These are phyloP conservation scores for Venusia cambrica DNA, from an alignment of 2,888 invertebrate species.

Conservation along the genomic window DNA sequence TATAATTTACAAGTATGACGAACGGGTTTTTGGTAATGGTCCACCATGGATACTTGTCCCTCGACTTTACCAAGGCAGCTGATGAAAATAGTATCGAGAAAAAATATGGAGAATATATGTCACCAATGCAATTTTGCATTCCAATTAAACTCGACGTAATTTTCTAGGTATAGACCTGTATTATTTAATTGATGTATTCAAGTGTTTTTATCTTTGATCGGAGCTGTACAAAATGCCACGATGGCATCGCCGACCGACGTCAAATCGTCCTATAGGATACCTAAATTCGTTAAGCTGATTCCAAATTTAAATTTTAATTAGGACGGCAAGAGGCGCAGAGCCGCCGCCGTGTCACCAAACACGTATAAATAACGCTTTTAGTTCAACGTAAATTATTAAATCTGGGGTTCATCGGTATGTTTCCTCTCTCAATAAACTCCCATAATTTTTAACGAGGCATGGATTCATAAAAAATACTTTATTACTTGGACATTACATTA, in stretches of 20 bases:
- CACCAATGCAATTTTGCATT: no score
- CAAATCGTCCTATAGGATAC: constrained; percentile 32
- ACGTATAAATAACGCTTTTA: constrained; percentile 62
- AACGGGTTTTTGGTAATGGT: constrained; percentile 22
- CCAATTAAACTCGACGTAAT: no score
- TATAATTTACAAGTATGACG: constrained; percentile 20
- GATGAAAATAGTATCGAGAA: no score
- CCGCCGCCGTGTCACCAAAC: constrained; percentile 55
- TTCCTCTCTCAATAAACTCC: constrained; percentile 12
- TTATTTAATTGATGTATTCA: no score
- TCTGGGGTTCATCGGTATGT: constrained; percentile 9
- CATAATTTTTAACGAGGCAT: constrained; percentile 3
- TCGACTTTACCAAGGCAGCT: no score
- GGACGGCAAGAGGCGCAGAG: constrained; percentile 50
- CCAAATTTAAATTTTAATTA: constrained; percentile 69
- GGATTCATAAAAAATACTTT: constrained; percentile 2
- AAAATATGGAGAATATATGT: no score
- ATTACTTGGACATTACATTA: constrained; percentile 3
- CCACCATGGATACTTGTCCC: no score
- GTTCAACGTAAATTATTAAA: constrained; percentile 29
- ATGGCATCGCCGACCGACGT: background rate
- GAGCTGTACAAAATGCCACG: background rate
- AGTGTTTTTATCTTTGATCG: no score
- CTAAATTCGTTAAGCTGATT: constrained; percentile 45
- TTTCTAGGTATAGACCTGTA: no score